Base-by-base conservation (phyloP, 92 coral and sea anemone genomes). In the Palythoa grandiflora region DNA sequence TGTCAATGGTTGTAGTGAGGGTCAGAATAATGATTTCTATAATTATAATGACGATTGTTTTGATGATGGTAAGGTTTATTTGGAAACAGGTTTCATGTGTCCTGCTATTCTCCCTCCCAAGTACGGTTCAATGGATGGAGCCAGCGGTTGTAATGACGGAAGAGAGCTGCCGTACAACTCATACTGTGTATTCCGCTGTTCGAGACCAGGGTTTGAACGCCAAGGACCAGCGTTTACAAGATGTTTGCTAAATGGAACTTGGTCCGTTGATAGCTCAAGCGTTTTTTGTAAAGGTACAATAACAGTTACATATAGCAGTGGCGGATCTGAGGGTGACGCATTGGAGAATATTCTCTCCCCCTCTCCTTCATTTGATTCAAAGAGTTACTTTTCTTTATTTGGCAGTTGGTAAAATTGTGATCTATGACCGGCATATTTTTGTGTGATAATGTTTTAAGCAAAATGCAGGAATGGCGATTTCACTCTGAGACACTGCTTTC, bases 171-270 rank as follows among this genome's bases (percentile, higher is more conserved):
- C 84, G 2, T 79, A 79, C 39, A 66, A 59, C 51, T 57, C 84
- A 1, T 35, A 55, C 52, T 79, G 84, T 79, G 36, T 38, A 5
- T 79, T 79, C 71, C 71, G 84, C 36, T 79, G 84, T 61, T 38
- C 48, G 16, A 38, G 48, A 5, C 36, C 38, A 21, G 84, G 71
- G n/a, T 79, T 79, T 36, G 40, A n/a, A 37, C 71, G 12, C 4
- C 84, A 59, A 16, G 84, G 84, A 59, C 51, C 71, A 38, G 35
- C 13, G 40, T 38, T 16, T 14, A 79, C 53, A 15, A 59, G 20
- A 38, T 79, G 84, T 61, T 68, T 54, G 52, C 71, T 35, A 59
- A 59, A 79, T 48, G 84, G 84, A 16, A 79, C 71, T 16, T 79
- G 84, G 84, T 59, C 84, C 50, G 36, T 79, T 57, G 38, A 79